phyloP scores from a whole-genome alignment of 2,797 vertebrate species.

The Odontamblyopus lacepedii region DNA sequence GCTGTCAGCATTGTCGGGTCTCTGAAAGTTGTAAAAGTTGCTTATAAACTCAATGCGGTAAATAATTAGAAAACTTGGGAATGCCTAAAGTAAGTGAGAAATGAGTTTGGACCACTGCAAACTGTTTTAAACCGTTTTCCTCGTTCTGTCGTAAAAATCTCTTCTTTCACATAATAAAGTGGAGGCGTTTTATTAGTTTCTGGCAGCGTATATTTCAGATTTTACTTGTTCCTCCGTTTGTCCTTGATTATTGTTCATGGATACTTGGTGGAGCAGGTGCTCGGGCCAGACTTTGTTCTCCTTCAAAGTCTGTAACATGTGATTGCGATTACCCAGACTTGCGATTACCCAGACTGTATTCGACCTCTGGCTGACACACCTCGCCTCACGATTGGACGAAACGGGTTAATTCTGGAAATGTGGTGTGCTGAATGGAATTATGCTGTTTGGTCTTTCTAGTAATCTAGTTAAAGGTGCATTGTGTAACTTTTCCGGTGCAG shows the following conservation, averaged over 20 bases:
- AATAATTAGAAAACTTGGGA: too few species aligned
- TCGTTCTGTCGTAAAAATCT: too few species aligned
- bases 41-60: too few species aligned
- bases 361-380: conserved; percentile 10
- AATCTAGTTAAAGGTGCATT: background rate
- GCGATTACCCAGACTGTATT: background rate
- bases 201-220: background rate
- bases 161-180: background rate
- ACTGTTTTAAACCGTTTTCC: too few species aligned
- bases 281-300: conserved; percentile 17
- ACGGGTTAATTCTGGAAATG: conserved; percentile 1
- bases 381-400: conserved; percentile 1
- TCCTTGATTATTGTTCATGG: background rate
- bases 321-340: conserved; percentile 32
- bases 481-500: too few species aligned
- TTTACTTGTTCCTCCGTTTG: background rate
- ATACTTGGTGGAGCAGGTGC: conserved; percentile 31
- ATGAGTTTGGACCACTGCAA: too few species aligned
- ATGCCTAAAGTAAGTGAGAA: too few species aligned
- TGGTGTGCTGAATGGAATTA: background rate
- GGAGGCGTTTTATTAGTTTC: background rate
- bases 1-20: too few species aligned
- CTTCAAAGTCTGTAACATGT: conserved; percentile 33
- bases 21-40: too few species aligned
- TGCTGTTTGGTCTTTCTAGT: background rate